Evolutionary conservation across 2,888 invertebrate genomes (phyloP), one percentile per base, ranked within the genome.

Genomic region (Drosophila nigricruria): DNA sequence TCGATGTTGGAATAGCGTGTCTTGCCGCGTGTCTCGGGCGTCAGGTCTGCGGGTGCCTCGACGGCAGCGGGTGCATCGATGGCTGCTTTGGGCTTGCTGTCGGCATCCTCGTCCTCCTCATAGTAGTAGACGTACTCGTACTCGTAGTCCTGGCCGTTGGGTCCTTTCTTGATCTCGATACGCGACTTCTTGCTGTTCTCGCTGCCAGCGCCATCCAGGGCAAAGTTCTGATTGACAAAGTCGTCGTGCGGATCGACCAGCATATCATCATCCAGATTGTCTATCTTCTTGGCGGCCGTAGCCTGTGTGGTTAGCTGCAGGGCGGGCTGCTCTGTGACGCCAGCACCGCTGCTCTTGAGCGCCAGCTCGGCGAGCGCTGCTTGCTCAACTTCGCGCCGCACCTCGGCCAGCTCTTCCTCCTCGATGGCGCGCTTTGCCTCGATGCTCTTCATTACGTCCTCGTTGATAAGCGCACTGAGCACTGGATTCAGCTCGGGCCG

Each of bases 51-150:
- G 16, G 79, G 75, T 6, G 78, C 59, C 25, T 88, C 88, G 9
- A 77, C 75, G 16, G 80, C 75, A 5, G 73, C 77, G 5, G 77
- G 80, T 0, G 76, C 60, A 0, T 60, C 43, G 5, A 63, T 94
- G 93, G 57, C 94, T 91, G 88, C 93, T 54, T 92, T 92, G 40
- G 89, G 75, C 73, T 81, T 74, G 65, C 60, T 74, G 5, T 77
- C 82, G 12, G 59, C 76, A 53, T 95, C 95, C 23, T 96, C 96
- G 5, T 96, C 97, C 77, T 97, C 97, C 83, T 97, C 97, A 87
- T 97, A 97, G 90, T 97, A 97, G 90, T 97, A 97, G 30, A 97
- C 96, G 90, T 97, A 97, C 91, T 97, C 97, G 90, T 97, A 97
- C 92, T 97, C 97, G 90, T 97, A 97, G 90, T 97, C 97, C 92